A percentile compares a stretch with the other conserved stretches of the same genome.
phyloP scores from a whole-genome alignment of 2,888 invertebrate genomes.

The Ctena decussata region DNA sequence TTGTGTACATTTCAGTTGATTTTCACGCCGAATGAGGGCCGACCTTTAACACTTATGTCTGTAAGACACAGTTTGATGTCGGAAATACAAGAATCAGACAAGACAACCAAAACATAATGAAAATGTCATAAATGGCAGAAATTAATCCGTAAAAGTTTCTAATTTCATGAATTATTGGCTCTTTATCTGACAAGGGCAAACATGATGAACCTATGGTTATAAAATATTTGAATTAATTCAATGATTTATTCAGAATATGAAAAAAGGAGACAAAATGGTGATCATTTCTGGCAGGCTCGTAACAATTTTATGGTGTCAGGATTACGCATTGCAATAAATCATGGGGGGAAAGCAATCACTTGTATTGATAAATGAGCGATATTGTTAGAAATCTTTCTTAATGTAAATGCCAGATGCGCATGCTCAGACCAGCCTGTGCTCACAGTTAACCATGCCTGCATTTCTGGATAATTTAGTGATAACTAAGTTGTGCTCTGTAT shows the following conservation, averaged over 20 bases:
- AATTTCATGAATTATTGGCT: constrained; percentile 13
- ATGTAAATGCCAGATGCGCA: too few relatives aligned
- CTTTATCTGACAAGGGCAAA: not conserved
- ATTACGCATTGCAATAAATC: not conserved
- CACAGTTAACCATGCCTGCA: too few relatives aligned
- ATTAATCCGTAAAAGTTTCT: constrained; percentile 42
- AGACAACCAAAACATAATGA: constrained; percentile 12
- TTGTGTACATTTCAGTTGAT: not conserved
- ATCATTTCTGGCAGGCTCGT: not conserved
- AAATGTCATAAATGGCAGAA: constrained; percentile 44
- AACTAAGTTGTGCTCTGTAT: too few relatives aligned
- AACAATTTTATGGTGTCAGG: not conserved
- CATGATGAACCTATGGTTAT: not conserved
- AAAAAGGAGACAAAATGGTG: not conserved
- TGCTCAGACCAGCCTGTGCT: too few relatives aligned
- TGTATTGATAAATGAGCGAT: too few relatives aligned
- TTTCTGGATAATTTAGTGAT: too few relatives aligned
- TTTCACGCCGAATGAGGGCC: not conserved
- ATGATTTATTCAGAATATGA: not conserved
- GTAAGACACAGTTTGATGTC: not conserved
- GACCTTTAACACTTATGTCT: not conserved
- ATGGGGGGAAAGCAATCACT: too few relatives aligned
- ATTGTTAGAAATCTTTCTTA: too few relatives aligned
- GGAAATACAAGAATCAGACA: not conserved
- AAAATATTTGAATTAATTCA: not conserved